These are phyloP conservation scores for Cheilosia pagana DNA, from an alignment of 2,888 invertebrate genomes.

Conservation along the genomic window DNA sequence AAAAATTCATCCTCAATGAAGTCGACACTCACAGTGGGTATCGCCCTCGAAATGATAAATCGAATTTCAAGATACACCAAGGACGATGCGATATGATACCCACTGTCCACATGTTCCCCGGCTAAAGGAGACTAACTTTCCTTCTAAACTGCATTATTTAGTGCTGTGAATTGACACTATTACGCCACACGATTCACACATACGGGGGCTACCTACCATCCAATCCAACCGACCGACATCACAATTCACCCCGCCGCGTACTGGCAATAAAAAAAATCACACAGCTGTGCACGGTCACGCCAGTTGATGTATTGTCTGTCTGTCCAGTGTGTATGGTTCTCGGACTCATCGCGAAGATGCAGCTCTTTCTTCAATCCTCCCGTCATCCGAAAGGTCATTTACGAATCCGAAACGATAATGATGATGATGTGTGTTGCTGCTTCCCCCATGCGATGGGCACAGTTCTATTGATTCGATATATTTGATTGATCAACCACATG, in stretches of 20 bases:
- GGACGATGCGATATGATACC: slow-evolving; percentile 4
- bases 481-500: slow-evolving; percentile 66
- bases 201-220: slow-evolving; percentile 12
- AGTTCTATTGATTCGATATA: slow-evolving; percentile 49
- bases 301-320: slow-evolving; percentile 76
- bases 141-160: slow-evolving; percentile 57
- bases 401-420: slow-evolving; percentile 61
- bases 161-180: slow-evolving; percentile 69
- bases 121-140: slow-evolving; percentile 16
- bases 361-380: slow-evolving; percentile 12
- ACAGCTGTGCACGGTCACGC: slow-evolving; percentile 76
- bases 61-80: slow-evolving; percentile 46
- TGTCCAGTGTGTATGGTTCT: slow-evolving; percentile 56
- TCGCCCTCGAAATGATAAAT: slow-evolving; percentile 62
- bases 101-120: slow-evolving; percentile 38
- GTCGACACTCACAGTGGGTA: slow-evolving; percentile 45
- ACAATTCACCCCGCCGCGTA: slow-evolving; percentile 51
- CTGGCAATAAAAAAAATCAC: slow-evolving; percentile 69
- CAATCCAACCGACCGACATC: slow-evolving; percentile 36
- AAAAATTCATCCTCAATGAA: slow-evolving; percentile 44
- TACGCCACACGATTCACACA: slow-evolving; percentile 72
- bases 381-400: slow-evolving; percentile 67
- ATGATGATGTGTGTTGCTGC: slow-evolving; percentile 51
- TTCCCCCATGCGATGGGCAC: slow-evolving; percentile 37
- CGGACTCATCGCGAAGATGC: slow-evolving; percentile 33